Conservation (phyloP, 1,140 invertebrate genomes). For the Zaprionus taronus region DNA sequence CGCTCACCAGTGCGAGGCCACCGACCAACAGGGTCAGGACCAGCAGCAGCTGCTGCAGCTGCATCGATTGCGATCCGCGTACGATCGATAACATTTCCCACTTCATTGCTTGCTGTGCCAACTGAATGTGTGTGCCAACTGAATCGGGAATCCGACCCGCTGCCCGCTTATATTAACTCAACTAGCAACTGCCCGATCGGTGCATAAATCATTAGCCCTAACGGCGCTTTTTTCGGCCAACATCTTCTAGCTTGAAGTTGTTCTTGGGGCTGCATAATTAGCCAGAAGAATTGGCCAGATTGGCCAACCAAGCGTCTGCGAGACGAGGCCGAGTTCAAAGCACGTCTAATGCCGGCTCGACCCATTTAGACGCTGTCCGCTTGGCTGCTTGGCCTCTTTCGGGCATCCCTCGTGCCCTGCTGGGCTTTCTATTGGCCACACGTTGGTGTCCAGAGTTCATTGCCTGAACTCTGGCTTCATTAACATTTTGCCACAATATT, state of each 20-base stretch:
- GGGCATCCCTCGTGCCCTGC: not conserved
- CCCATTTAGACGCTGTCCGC: conserved; percentile 37
- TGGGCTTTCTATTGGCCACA: conserved; percentile 30
- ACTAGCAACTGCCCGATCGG: not conserved
- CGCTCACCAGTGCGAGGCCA: conserved; percentile 75
- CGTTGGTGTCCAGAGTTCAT: conserved; percentile 31
- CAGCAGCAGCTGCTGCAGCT: conserved; percentile 52
- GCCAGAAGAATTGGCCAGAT: not conserved
- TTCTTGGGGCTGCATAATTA: conserved; percentile 41
- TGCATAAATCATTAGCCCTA: conserved; percentile 54
- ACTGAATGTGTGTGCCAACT: conserved; percentile 34
- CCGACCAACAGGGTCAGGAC: conserved; percentile 65
- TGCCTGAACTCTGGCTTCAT: conserved; percentile 50
- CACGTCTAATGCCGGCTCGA: conserved; percentile 46
- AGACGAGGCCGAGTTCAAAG: conserved; percentile 47
- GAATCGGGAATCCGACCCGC: conserved; percentile 24
- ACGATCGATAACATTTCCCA: conserved; percentile 38
- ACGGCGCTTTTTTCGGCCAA: conserved; percentile 34
- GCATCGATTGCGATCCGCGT: conserved; percentile 1
- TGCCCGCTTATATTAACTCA: conserved; percentile 47
- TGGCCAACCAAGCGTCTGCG: not conserved
- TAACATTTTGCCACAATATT: conserved; percentile 45
- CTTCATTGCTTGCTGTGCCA: conserved; percentile 32
- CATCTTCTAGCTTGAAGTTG: not conserved
- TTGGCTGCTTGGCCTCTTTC: conserved; percentile 3